Percentiles rank a stretch among this genome's conserved stretches.
Evolutionary conservation across 2,797 vertebrate species (phyloP).

Genomic region (Centropyge bicolor): DNA sequence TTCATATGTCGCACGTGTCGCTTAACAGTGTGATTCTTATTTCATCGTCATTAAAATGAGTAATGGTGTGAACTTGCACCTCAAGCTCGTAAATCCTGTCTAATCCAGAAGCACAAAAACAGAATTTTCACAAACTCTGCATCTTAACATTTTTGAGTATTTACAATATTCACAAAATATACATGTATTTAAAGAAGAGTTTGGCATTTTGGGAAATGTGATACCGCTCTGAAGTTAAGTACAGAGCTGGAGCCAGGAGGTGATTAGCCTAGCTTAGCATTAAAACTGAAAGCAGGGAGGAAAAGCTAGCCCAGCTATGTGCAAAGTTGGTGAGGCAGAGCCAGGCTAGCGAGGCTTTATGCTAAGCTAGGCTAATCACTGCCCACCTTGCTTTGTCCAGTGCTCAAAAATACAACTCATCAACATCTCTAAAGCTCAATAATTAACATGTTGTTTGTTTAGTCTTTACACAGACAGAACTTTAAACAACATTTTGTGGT

Average conservation of each 20-base stretch:
- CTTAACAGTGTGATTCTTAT: background rate
- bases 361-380: no score
- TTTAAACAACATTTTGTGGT: no score
- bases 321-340: background rate
- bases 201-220: slow-evolving; percentile 18
- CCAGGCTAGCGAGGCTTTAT: no score
- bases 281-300: background rate
- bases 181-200: slow-evolving; percentile 54
- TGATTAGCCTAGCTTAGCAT: slow-evolving; percentile 39
- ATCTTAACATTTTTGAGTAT: slow-evolving; percentile 60
- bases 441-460: no score
- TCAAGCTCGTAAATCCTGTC: background rate
- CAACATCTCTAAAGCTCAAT: no score
- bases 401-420: no score
- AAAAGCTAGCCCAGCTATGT: background rate
- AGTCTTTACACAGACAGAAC: no score
- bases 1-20: background rate
- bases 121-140: slow-evolving; percentile 22
- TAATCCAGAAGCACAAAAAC: slow-evolving; percentile 22
- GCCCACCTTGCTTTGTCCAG: no score
- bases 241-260: background rate
- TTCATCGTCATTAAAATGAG: background rate
- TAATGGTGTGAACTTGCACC: background rate
- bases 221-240: slow-evolving; percentile 7
- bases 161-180: slow-evolving; percentile 83